Evolutionary conservation across 1,140 invertebrate genomes (phyloP), one percentile per base, ranked within the genome.

Genomic region (Drosophila ohnishii): DNA sequence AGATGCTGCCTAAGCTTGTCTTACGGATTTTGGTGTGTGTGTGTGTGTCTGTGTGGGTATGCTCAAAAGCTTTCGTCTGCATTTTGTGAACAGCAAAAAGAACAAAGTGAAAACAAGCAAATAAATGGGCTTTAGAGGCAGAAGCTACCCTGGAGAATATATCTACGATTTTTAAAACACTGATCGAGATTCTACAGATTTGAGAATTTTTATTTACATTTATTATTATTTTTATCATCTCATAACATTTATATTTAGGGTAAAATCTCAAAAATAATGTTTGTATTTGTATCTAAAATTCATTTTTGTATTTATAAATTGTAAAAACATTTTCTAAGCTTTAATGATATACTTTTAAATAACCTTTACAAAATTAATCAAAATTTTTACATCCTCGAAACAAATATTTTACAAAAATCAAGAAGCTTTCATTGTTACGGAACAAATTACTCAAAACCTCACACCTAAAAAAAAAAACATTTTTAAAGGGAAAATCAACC

Each of bases 1-100:
- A 57, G 67, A 71, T 70, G 67, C 64, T 71, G 67, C 19, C 42
- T 58, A 71, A 71, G 67, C 67, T 70, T 69, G 67, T 71, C 67
- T 69, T 69, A 58, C 28, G 8, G 37, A 58, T 45, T 35, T 60
- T n/a, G 13, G 57, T 34, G 3, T n/a, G 32, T 55, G 32, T n/a
- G n/a, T n/a, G n/a, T n/a, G n/a, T n/a, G 19, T 19, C 19, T 53
- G 11, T 42, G 9, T 42, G 35, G 14, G 6, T 34, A 11, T 32
- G 22, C 14, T 39, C 61, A 22, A 62, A 34, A 59, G 42, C 44
- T 58, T 25, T 57, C 47, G 53, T 71, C 40, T 70, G 67, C 67
- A 70, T 40, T 71, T 58, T 70, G 51, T 47, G 47, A 70, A 48
- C 64, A 58, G 30, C 63, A 25, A 37, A 47, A 47, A 47, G 35